These are phyloP conservation scores for Thymelicus sylvestris DNA, from an alignment of 2,888 invertebrate species.

Conservation along the genomic window DNA sequence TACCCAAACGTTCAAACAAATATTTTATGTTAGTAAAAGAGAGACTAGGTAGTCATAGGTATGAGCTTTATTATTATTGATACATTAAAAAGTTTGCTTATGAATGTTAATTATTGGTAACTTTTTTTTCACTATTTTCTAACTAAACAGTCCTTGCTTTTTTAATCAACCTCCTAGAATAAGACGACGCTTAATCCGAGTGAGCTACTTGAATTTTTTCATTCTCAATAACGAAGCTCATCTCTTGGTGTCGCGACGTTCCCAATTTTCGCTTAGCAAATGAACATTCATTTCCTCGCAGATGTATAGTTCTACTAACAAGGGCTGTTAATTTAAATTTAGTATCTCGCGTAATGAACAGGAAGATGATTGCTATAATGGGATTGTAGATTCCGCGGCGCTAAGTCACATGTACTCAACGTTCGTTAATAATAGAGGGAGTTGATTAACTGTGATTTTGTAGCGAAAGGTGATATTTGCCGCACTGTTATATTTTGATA, in stretches of 20 bases:
- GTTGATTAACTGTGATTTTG: conserved; percentile 36
- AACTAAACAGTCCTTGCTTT: neutral
- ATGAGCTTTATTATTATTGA: too few species aligned
- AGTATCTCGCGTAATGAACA: conserved; percentile 83
- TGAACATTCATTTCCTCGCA: conserved; percentile 74
- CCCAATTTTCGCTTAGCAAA: conserved; percentile 64
- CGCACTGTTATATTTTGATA: conserved; percentile 2
- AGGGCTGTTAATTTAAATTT: conserved; percentile 84
- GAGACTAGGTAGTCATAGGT: too few species aligned
- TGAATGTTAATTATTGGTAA: neutral
- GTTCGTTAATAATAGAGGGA: conserved; percentile 32
- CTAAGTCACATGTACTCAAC: conserved; percentile 43
- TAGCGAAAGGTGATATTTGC: conserved; percentile 26
- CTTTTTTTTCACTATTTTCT: too few species aligned
- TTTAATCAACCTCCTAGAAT: neutral
- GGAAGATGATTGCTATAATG: conserved; percentile 82
- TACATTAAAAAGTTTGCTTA: too few species aligned
- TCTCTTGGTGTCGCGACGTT: conserved; percentile 34
- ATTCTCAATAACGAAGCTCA: conserved; percentile 37
- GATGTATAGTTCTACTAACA: conserved; percentile 80
- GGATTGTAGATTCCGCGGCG: conserved; percentile 67
- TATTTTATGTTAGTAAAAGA: too few species aligned
- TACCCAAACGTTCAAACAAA: too few species aligned
- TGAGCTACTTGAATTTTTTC: conserved; percentile 32
- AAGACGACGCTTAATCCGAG: conserved; percentile 19